phyloP scores from a whole-genome alignment of 2,888 invertebrate species.

The Rhagium mordax region DNA sequence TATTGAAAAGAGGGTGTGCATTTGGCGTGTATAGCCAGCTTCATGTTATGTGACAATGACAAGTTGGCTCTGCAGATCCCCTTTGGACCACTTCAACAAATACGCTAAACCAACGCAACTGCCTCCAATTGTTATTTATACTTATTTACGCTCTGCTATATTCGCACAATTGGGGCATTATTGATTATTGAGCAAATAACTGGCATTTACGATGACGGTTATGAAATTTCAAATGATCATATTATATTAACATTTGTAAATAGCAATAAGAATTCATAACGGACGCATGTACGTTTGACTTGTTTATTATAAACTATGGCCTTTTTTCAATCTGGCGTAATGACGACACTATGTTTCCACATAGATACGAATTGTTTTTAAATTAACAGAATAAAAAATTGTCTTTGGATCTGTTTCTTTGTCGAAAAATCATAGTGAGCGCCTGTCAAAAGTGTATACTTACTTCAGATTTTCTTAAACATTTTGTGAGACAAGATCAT shows the following conservation, averaged over 20 bases:
- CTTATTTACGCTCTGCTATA: conserved; percentile 50
- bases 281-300: too few relatives aligned
- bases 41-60: conserved; percentile 56
- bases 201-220: conserved; percentile 10
- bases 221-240: conserved; percentile 1
- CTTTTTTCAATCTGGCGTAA: too few relatives aligned
- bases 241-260: background rate
- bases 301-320: too few relatives aligned
- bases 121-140: conserved; percentile 56
- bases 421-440: too few relatives aligned
- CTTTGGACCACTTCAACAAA: conserved; percentile 56
- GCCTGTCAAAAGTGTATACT: too few relatives aligned
- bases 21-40: conserved; percentile 47
- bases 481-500: too few relatives aligned
- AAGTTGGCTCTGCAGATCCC: conserved; percentile 54
- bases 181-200: conserved; percentile 28
- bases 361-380: too few relatives aligned
- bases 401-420: too few relatives aligned
- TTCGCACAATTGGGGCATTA: conserved; percentile 21
- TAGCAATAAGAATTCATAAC: background rate
- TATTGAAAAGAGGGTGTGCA: conserved; percentile 50
- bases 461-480: too few relatives aligned
- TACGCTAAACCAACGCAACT: conserved; percentile 52
- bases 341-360: too few relatives aligned
- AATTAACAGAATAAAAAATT: too few relatives aligned